These are phyloP conservation scores for Polydrusus cervinus DNA, from an alignment of 2,888 invertebrate species.

Conservation along the genomic window DNA sequence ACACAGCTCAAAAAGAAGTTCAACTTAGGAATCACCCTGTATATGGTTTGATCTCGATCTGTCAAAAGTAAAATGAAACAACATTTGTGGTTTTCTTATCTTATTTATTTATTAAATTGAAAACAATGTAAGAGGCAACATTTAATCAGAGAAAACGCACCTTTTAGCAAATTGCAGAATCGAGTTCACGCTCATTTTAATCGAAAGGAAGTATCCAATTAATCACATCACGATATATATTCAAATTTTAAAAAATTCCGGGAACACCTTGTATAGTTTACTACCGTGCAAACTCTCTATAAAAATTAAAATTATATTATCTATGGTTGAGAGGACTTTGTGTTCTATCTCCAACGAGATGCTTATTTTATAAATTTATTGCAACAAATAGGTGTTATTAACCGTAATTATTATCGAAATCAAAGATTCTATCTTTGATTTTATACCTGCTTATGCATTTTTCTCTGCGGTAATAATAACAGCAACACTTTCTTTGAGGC, in stretches of 20 bases:
- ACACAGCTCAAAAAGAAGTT: too few relatives aligned
- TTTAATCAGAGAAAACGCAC: constrained; percentile 23
- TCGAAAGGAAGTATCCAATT: constrained; percentile 47
- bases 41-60: too few relatives aligned
- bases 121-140: background rate
- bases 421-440: constrained; percentile 44
- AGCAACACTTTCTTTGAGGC: constrained; percentile 41
- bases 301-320: constrained; percentile 54
- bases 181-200: constrained; percentile 30
- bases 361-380: constrained; percentile 57
- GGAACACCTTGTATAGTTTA: constrained; percentile 42
- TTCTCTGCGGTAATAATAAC: constrained; percentile 40
- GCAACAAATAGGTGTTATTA: constrained; percentile 57
- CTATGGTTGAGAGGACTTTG: constrained; percentile 53
- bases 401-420: constrained; percentile 52
- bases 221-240: constrained; percentile 45
- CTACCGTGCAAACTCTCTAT: constrained; percentile 46
- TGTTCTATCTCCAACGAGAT: constrained; percentile 51
- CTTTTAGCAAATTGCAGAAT: constrained; percentile 22
- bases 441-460: constrained; percentile 40
- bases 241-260: constrained; percentile 33
- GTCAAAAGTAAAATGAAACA: too few relatives aligned
- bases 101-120: background rate
- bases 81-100: too few relatives aligned
- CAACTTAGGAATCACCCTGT: too few relatives aligned